Evolutionary conservation across 2,888 invertebrate genomes (phyloP), one percentile per base, ranked within the genome.

Genomic region (Orthonevra nobilis): DNA sequence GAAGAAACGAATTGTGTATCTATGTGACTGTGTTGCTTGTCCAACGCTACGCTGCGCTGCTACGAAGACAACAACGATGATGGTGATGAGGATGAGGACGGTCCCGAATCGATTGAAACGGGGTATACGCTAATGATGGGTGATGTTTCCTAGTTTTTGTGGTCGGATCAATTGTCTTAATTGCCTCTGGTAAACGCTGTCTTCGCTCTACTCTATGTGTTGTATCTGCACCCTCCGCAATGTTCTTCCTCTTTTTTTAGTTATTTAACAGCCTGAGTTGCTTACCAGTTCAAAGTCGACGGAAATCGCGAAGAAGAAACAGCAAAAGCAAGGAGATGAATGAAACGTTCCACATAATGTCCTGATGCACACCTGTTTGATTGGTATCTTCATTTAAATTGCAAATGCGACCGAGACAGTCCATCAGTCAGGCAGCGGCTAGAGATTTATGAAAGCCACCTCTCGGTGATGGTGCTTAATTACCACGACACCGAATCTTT

Each of bases 91-190:
- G n/a, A 30, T 20, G 52, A 72, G 38, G 63, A 64, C 36, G 66
- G 61, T 30, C 48, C 58, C 73, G 61, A 79, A 79, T 79, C 73
- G 79, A 72, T 79, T 79, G 73, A 79, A 79, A 79, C 73, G 79
- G 79, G 73, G 66, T 79, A 79, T 79, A 79, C 79, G 79, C 79
- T 79, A 79, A 79, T 79, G 79, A 79, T 79, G 79, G 79, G 79
- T 79, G 79, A 79, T 79, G 79, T 79, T 79, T 79, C 79, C 79
- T 79, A 79, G 79, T 79, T 79, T 79, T 79, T 79, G 79, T 79
- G 73, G 60, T 79, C 68, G 79, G 79, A 79, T 79, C 79, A 79
- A 79, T 79, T 79, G 79, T 79, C 79, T 79, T 79, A 79, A 79
- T 79, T 79, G 79, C 79, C 79, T 73, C 66, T 79, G 68, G 79